Percentiles rank a stretch among this genome's conserved stretches.
phyloP scores from a whole-genome alignment of 2,888 invertebrate genomes.

The Spisula subtruncata region DNA sequence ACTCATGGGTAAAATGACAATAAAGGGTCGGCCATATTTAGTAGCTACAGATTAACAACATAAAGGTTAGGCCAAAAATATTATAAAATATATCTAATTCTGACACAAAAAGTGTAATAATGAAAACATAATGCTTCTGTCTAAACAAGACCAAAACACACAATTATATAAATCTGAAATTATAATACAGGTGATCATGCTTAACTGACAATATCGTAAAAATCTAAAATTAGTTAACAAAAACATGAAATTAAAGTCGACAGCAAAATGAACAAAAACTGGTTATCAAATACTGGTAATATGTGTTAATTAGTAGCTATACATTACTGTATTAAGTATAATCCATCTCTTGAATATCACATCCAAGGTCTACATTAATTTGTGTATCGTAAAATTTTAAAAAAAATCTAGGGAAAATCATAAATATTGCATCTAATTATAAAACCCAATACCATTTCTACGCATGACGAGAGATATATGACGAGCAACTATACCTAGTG shows the following conservation, averaged over 20 bases:
- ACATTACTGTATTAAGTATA: neutral
- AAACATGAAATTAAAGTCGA: neutral
- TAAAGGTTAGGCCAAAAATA: too few relatives aligned
- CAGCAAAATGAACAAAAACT: slow-evolving; percentile 14
- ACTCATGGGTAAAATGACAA: too few relatives aligned
- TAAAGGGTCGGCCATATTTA: too few relatives aligned
- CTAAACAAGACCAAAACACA: too few relatives aligned
- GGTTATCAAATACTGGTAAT: slow-evolving; percentile 4
- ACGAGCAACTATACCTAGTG: too few relatives aligned
- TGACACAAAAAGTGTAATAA: too few relatives aligned
- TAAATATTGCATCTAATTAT: slow-evolving; percentile 36
- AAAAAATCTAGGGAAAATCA: slow-evolving; percentile 11
- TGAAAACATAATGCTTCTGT: too few relatives aligned
- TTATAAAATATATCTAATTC: too few relatives aligned
- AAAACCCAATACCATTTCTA: neutral
- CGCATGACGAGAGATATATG: too few relatives aligned
- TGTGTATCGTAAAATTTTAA: neutral
- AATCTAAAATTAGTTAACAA: neutral
- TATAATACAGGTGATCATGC: too few relatives aligned
- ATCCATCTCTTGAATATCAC: neutral
- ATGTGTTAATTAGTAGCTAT: neutral
- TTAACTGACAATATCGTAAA: neutral
- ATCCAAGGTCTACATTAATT: neutral
- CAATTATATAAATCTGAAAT: too few relatives aligned
- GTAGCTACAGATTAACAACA: too few relatives aligned